These are phyloP conservation scores for Girardinus metallicus DNA, from an alignment of 2,797 vertebrate species.

Conservation along the genomic window DNA sequence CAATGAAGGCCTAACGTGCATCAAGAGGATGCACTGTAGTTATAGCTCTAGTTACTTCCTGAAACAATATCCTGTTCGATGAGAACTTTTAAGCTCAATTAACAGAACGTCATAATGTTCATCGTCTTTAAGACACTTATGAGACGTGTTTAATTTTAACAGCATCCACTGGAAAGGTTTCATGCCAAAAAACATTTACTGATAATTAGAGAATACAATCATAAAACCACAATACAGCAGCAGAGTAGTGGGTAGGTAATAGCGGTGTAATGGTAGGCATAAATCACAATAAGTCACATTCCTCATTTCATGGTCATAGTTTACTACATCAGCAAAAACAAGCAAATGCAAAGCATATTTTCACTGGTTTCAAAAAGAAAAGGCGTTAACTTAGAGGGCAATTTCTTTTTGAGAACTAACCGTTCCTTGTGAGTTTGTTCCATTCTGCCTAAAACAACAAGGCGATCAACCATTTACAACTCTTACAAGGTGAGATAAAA, in stretches of 20 bases:
- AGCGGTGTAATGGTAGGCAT: background rate
- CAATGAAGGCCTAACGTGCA: conserved; percentile 3
- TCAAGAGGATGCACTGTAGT: background rate
- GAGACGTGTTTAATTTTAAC: background rate
- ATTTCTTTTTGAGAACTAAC: background rate
- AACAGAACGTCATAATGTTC: background rate
- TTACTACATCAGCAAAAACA: background rate
- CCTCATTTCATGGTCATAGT: background rate
- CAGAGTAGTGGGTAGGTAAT: background rate
- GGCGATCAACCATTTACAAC: background rate
- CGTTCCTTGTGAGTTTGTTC: background rate
- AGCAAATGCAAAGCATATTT: background rate
- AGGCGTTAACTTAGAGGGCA: background rate
- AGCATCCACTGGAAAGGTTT: background rate
- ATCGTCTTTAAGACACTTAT: background rate
- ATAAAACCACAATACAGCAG: background rate
- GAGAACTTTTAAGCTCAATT: background rate
- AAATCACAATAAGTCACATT: background rate
- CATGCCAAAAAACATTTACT: background rate
- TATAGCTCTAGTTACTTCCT: conserved; percentile 5
- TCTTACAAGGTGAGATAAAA: background rate
- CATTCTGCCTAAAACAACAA: background rate
- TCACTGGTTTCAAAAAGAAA: background rate
- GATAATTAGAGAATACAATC: background rate
- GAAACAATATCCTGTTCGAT: background rate